Base-by-base conservation (phyloP, 64 coral and sea anemone genomes). In the Stichodactyla helianthus region DNA sequence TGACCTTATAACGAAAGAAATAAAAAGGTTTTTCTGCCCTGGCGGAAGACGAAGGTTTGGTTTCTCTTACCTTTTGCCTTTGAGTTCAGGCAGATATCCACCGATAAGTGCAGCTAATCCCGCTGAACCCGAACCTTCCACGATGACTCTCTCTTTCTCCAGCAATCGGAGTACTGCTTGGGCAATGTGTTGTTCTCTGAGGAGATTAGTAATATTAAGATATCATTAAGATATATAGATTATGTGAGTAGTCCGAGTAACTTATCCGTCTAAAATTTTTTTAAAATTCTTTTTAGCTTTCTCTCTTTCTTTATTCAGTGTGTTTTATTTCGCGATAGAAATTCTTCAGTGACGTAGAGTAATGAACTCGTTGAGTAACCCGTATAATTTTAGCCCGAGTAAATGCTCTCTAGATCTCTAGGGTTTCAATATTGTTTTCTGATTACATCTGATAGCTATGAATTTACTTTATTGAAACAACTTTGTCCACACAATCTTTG, bases 61-160 rank as follows among this genome's bases (percentile, higher is more conserved):
- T 74, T 31, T 23, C 12, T 31, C 77, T 77, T 82, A 94, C 93
- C 93, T 79, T 91, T 94, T 94, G 19, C 85, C 89, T 13, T 91
- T 88, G 19, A 94, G 89, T 57, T 94, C 93, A 51, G 93, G 93
- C 14, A 94, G 89, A 35, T 94, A 88, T 10, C 93, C 93, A 17
- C 93, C 93, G 52, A 94, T 80, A 67, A 94, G 79, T 16, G 93
- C 93, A 27, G 77, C 93, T 7, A 94, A 55, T 1, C 88, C 89
- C 54, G 86, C 62, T 7, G 85, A 84, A 8, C 93, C 93, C 0
- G 89, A 79, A n/a, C 54, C 89, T 81, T 94, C 93, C 7, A 91
- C 67, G 10, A 94, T 63, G 8, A 25, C 77, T 57, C 53, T 90
- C 70, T 91, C 85, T n/a, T 60, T 84, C 63, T 94, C 85, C 28